These are phyloP conservation scores for Naja naja DNA, from an alignment of 2,113 vertebrate genomes.

Conservation along the genomic window DNA sequence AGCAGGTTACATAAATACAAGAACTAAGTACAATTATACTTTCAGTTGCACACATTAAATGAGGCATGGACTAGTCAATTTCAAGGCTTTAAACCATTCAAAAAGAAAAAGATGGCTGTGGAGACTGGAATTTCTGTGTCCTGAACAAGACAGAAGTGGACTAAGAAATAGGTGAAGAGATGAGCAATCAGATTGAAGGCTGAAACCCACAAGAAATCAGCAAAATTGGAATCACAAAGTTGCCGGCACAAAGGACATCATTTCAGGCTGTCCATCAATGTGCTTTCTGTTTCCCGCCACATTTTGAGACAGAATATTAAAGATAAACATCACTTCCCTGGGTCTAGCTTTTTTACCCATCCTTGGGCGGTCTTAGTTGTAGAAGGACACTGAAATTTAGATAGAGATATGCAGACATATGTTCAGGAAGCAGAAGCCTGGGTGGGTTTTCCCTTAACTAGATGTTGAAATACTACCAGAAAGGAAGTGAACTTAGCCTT, in stretches of 20 bases:
- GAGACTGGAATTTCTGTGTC: background rate
- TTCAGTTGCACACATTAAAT: background rate
- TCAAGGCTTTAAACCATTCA: background rate
- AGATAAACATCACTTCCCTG: background rate
- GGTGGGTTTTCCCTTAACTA: background rate
- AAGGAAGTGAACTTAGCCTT: background rate
- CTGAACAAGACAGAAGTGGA: background rate
- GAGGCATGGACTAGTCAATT: background rate
- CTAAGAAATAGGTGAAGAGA: background rate
- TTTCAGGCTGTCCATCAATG: background rate
- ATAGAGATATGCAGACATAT: background rate
- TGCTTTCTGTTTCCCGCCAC: background rate
- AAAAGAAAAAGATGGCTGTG: background rate
- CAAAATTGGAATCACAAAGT: background rate
- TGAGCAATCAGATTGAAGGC: background rate
- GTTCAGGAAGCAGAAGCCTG: background rate
- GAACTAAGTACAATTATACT: background rate
- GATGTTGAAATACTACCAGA: background rate
- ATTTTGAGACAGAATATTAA: background rate
- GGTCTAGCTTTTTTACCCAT: background rate
- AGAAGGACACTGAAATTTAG: background rate
- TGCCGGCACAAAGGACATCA: background rate
- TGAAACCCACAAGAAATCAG: background rate
- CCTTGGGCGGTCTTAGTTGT: background rate
- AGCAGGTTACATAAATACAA: background rate